phyloP scores from a whole-genome alignment of 2,113 vertebrate genomes.

The Poeciliopsis occidentalis region DNA sequence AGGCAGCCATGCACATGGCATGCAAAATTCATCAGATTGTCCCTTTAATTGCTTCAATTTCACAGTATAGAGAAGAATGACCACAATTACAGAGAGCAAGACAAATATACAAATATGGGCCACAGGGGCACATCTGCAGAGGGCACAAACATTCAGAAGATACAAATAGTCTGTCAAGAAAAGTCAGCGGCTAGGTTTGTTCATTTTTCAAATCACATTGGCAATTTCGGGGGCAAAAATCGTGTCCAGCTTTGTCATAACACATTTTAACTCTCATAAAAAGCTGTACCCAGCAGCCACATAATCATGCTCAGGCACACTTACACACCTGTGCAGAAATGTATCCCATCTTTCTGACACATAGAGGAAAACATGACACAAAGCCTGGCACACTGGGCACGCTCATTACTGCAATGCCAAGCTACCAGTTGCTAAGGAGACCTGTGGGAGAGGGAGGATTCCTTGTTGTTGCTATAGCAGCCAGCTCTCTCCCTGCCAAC shows the following conservation, averaged over 20 bases:
- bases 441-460: slow-evolving; percentile 85
- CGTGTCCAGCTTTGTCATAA: slow-evolving; percentile 51
- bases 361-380: slow-evolving; percentile 71
- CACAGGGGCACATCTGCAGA: slow-evolving; percentile 44
- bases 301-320: slow-evolving; percentile 30
- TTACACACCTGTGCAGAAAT: slow-evolving; percentile 32
- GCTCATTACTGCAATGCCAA: slow-evolving; percentile 83
- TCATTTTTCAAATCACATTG: slow-evolving; percentile 48
- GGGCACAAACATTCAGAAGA: slow-evolving; percentile 13
- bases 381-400: slow-evolving; percentile 82
- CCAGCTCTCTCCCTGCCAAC: slow-evolving; percentile 80
- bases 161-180: slow-evolving; percentile 30
- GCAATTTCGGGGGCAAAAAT: slow-evolving; percentile 27
- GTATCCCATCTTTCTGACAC: slow-evolving; percentile 25
- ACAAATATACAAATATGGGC: slow-evolving; percentile 31
- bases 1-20: slow-evolving; percentile 64
- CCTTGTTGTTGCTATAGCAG: slow-evolving; percentile 85
- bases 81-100: slow-evolving; percentile 39
- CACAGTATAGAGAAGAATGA: slow-evolving; percentile 72
- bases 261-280: slow-evolving; percentile 65
- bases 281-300: slow-evolving; percentile 39
- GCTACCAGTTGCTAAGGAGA: slow-evolving; percentile 88
- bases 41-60: slow-evolving; percentile 80
- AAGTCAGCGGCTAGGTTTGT: slow-evolving; percentile 51
- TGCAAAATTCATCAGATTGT: slow-evolving; percentile 75